Evolutionary conservation across 2,113 vertebrate species (phyloP).

Genomic region (Callocephalon fimbriatum): DNA sequence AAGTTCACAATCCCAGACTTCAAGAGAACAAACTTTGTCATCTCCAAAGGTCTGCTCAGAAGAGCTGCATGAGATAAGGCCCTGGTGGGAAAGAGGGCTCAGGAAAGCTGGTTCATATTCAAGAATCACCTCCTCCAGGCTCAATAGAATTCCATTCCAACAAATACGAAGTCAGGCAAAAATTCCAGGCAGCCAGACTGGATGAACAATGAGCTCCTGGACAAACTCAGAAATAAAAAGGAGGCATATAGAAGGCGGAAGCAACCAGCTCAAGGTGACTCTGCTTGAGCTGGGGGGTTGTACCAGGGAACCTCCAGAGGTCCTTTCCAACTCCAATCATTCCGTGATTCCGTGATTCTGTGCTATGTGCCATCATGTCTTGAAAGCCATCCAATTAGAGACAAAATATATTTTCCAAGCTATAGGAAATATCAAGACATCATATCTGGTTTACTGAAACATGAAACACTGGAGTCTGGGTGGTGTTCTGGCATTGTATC

Average conservation of each 20-base stretch:
- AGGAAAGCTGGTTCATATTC: neutral
- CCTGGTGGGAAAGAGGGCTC: neutral
- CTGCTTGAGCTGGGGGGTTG: neutral
- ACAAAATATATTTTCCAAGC: neutral
- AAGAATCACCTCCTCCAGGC: neutral
- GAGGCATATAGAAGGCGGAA: neutral
- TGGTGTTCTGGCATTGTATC: neutral
- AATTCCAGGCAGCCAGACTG: neutral
- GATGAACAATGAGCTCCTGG: neutral
- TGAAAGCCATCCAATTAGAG: neutral
- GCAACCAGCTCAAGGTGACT: fast-evolving
- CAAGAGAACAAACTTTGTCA: neutral
- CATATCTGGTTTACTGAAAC: neutral
- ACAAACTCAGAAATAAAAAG: neutral
- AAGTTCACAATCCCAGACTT: neutral
- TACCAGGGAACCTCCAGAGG: neutral
- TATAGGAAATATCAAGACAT: neutral
- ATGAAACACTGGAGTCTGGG: neutral
- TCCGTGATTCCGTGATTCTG: neutral
- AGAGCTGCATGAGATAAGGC: fast-evolving
- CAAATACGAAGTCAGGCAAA: neutral
- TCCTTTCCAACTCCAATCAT: neutral
- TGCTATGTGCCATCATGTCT: neutral
- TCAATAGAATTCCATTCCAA: neutral
- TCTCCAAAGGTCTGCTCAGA: neutral